Percentiles rank a stretch among this genome's conserved stretches.
Evolutionary conservation across 2,888 invertebrate genomes (phyloP).

Genomic region (Epiblema foenella): DNA sequence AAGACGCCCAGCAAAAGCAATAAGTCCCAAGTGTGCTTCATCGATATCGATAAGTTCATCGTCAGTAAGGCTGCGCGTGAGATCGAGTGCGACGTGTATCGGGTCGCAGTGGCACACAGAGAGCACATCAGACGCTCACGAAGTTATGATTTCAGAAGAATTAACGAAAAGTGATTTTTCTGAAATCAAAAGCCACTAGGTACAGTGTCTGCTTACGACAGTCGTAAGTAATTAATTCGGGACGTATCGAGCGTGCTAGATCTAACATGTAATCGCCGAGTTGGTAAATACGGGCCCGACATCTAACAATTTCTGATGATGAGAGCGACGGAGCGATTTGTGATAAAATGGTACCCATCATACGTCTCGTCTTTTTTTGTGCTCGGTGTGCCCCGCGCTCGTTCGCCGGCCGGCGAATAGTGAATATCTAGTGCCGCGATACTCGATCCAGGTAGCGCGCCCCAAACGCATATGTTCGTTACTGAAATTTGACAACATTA

Average conservation of each 20-base stretch:
- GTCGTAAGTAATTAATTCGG: no score
- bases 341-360: not conserved
- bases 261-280: no score
- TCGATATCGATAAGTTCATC: constrained; percentile 56
- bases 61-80: constrained; percentile 61
- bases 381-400: constrained; percentile 52
- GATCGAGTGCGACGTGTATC: constrained; percentile 77
- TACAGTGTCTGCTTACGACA: no score
- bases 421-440: constrained; percentile 61
- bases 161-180: no score
- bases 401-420: constrained; percentile 62
- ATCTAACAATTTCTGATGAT: no score
- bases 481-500: constrained; percentile 2
- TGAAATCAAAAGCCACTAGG: no score
- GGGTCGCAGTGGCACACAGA: constrained; percentile 49
- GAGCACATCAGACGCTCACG: constrained; percentile 6
- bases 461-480: constrained; percentile 35
- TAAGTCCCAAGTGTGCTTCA: constrained; percentile 3
- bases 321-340: no score
- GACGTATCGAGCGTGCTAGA: no score
- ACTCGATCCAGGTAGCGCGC: constrained; percentile 58
- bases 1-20: no score
- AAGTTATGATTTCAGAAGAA: no score
- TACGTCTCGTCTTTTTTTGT: not conserved
- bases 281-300: no score